A percentile compares a stretch with the other conserved stretches of the same genome.
Evolutionary conservation across 1,140 invertebrate species (phyloP).

Genomic region (Chrysomallon squamiferum): DNA sequence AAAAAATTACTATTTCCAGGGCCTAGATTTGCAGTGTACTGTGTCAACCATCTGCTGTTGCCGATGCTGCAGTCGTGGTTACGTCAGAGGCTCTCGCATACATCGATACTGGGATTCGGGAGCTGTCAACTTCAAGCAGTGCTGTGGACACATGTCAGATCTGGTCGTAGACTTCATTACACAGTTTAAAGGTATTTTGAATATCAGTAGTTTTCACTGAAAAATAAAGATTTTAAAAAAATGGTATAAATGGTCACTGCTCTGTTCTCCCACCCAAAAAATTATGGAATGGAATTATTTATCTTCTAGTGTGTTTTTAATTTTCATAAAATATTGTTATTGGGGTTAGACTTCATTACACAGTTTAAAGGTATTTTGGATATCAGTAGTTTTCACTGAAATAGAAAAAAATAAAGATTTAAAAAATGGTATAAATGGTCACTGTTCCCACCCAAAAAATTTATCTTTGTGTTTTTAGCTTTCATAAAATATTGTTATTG

Average conservation of each 20-base stretch:
- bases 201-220: neutral
- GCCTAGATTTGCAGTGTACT: constrained; percentile 85
- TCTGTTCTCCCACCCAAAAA: neutral
- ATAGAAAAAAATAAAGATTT: neutral
- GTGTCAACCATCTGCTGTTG: constrained; percentile 86
- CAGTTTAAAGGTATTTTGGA: constrained; percentile 68
- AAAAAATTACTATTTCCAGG: no score
- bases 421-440: neutral
- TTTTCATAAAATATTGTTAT: no score
- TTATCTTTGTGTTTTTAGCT: no score
- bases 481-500: no score
- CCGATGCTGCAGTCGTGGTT: constrained; percentile 91
- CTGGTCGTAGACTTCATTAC: constrained; percentile 84
- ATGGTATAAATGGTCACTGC: neutral
- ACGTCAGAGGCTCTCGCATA: constrained; percentile 71
- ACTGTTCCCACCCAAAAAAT: no score
- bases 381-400: neutral
- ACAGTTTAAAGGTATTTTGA: constrained; percentile 68
- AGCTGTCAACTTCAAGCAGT: constrained; percentile 89
- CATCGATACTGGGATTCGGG: constrained; percentile 73
- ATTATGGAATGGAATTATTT: no score
- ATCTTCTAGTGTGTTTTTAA: no score
- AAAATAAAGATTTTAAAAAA: neutral
- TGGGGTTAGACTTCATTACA: constrained; percentile 82
- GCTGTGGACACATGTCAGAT: constrained; percentile 88